phyloP scores from a whole-genome alignment of 2,888 invertebrate species.

The Platycnemis pennipes region DNA sequence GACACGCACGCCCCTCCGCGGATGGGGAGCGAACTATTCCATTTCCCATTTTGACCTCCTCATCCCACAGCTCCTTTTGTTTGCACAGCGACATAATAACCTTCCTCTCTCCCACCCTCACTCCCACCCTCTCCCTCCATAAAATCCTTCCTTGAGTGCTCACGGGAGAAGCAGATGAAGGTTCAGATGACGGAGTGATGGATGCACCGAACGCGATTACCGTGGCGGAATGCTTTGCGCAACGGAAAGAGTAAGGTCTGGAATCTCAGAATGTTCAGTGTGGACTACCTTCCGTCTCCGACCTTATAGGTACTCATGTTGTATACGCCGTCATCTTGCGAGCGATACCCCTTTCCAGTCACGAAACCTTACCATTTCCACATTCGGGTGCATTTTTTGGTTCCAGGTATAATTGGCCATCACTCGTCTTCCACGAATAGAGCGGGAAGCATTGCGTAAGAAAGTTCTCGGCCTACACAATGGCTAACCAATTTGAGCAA shows the following conservation, averaged over 20 bases:
- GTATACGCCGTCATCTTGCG: background rate
- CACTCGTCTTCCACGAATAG: background rate
- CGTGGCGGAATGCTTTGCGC: slow-evolving; percentile 22
- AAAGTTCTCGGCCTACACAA: background rate
- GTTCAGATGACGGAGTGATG: slow-evolving; percentile 26
- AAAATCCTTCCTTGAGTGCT: background rate
- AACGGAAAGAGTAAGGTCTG: slow-evolving; percentile 39
- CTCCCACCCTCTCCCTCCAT: background rate
- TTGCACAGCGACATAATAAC: background rate
- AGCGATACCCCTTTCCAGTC: background rate
- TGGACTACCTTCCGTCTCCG: background rate
- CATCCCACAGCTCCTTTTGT: slow-evolving; percentile 25
- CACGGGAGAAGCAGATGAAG: slow-evolving; percentile 27
- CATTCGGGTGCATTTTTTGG: background rate
- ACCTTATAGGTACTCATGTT: background rate
- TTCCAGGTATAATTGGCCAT: background rate
- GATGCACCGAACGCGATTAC: slow-evolving; percentile 42
- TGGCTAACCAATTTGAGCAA: slow-evolving; percentile 37
- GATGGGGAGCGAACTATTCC: slow-evolving; percentile 14
- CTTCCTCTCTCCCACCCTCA: background rate
- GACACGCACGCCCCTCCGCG: slow-evolving; percentile 46
- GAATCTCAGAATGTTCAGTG: slow-evolving; percentile 8
- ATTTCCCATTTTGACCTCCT: slow-evolving; percentile 37
- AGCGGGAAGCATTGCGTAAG: background rate
- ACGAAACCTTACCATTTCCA: background rate